phyloP scores from a whole-genome alignment of 2,888 invertebrate genomes.

The Lycaena phlaeas region DNA sequence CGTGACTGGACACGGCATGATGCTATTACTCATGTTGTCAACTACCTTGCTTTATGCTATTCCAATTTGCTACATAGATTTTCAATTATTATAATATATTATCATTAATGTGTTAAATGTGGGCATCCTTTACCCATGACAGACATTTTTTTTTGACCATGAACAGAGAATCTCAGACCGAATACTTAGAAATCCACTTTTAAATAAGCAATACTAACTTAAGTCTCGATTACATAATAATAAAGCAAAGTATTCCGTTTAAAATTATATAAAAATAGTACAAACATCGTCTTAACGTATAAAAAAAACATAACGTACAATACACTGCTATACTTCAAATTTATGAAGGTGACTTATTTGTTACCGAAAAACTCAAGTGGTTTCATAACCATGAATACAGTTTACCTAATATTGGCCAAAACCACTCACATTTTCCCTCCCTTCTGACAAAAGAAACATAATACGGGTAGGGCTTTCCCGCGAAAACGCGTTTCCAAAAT shows the following conservation, averaged over 20 bases:
- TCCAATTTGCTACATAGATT: no score
- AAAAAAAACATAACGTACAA: not conserved
- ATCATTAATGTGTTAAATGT: no score
- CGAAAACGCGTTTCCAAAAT: conserved; percentile 54
- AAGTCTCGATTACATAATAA: not conserved
- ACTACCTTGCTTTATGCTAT: no score
- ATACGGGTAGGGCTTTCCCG: conserved; percentile 30
- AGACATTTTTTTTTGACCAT: no score
- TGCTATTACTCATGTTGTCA: no score
- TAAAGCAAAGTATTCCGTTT: not conserved
- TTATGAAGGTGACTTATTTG: not conserved
- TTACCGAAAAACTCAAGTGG: not conserved
- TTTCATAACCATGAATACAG: conserved; percentile 3
- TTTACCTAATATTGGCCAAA: conserved; percentile 6
- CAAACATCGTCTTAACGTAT: not conserved
- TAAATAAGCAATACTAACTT: no score
- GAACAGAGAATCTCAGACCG: no score
- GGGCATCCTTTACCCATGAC: no score
- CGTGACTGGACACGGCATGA: no score
- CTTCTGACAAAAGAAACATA: conserved; percentile 1
- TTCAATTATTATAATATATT: no score
- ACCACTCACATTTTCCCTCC: conserved; percentile 6
- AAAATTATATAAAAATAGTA: not conserved
- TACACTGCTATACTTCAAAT: not conserved
- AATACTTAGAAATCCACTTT: no score